Base-by-base conservation (phyloP, 2,888 invertebrate genomes). In the Drosophila barbarae region DNA sequence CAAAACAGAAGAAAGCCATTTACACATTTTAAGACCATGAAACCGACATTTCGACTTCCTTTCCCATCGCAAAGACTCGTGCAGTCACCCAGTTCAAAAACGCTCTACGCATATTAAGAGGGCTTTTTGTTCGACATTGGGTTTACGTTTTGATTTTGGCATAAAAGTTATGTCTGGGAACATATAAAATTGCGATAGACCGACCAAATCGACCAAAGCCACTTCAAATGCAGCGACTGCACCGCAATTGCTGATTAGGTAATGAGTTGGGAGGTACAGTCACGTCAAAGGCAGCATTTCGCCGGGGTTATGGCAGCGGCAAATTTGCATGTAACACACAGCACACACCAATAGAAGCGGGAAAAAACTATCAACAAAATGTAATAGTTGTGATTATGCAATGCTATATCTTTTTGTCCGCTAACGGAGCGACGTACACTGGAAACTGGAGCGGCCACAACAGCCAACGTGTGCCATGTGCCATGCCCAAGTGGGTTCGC, bases 361-460 rank as follows among this genome's bases (percentile, higher is more conserved):
- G 30, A 41, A 60, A 68, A 71, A 71, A 63, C 57, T 69, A 63
- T 64, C 70, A 55, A 55, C 74, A 65, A 80, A 71, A 80, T 77
- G 75, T 77, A 77, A 80, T 70, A 66, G 69, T 60, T 60, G 63
- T 50, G 81, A 84, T 84, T 84, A 74, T 77, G 84, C 72, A 77
- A 63, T 42, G 41, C 51, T 44, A 84, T 77, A 80, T 68, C 66
- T 71, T 77, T 66, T 78, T 80, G 74, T 67, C 70, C 68, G 70
- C 60, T 30, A 54, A 58, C 59, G 69, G 72, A 44, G 60, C 72
- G 71, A 84, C 85, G 79, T 80, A 79, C 79, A 76, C 44, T 72
- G 83, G 54, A 76, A 84, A 84, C 74, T 84, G 72, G 83, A 84
- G 70, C 72, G 72, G 50, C 77, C 74, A 70, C 72, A 78, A 71